Percentiles rank a stretch among this genome's conserved stretches.
Evolutionary conservation across 2,113 vertebrate genomes (phyloP).

Genomic region (Atractosteus spatula): DNA sequence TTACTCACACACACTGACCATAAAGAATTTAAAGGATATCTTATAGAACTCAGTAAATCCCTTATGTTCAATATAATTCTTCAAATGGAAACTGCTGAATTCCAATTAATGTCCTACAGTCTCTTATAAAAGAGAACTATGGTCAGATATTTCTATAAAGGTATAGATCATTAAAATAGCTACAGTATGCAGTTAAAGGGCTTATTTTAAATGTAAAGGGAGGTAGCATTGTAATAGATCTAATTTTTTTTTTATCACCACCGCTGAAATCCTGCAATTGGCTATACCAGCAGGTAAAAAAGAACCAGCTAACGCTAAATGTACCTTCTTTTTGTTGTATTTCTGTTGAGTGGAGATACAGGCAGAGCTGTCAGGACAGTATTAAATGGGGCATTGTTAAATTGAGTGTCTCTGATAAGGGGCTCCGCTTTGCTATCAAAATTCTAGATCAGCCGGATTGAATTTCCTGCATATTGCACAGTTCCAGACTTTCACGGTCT

Average conservation of each 20-base stretch:
- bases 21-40: no score
- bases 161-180: no score
- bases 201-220: not conserved
- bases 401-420: constrained; percentile 82
- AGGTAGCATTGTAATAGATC: not conserved
- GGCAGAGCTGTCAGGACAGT: constrained; percentile 65
- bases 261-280: constrained; percentile 1
- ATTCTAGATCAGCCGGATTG: constrained; percentile 82
- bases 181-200: not conserved
- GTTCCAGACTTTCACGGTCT: constrained; percentile 62
- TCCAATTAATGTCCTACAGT: no score
- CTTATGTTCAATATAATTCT: no score
- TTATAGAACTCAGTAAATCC: no score
- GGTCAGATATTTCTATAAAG: no score
- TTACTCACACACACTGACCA: no score
- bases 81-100: no score
- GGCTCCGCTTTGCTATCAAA: constrained; percentile 74
- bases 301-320: constrained; percentile 44
- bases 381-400: constrained; percentile 84
- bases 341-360: constrained; percentile 69
- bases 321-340: constrained; percentile 53
- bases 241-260: not conserved
- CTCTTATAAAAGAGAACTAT: no score
- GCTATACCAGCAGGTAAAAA: constrained; percentile 27
- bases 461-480: constrained; percentile 84